phyloP scores from a whole-genome alignment of 1,140 invertebrate genomes.

The Drosophila serrata region DNA sequence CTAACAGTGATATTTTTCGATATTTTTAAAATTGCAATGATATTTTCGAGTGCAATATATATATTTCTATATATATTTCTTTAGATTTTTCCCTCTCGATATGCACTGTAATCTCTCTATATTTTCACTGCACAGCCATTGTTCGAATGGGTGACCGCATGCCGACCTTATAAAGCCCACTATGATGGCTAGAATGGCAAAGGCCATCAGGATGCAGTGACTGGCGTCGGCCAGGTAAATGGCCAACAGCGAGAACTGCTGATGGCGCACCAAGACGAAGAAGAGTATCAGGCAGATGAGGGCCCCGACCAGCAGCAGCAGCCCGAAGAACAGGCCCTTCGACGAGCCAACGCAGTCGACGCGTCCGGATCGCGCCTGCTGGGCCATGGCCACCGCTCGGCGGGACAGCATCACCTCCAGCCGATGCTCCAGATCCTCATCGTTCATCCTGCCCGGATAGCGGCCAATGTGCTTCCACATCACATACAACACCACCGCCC shows the following conservation, averaged over 20 bases:
- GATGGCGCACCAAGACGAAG: constrained; percentile 95
- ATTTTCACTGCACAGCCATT: constrained; percentile 5
- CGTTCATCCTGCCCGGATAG: constrained; percentile 91
- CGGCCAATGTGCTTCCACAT: constrained; percentile 98
- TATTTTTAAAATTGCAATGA: neutral
- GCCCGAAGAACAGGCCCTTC: constrained; percentile 96
- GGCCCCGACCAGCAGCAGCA: constrained; percentile 95
- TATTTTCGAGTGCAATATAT: neutral
- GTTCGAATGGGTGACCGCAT: neutral
- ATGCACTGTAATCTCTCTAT: neutral
- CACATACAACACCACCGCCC: constrained; percentile 98
- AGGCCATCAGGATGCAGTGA: constrained; percentile 94
- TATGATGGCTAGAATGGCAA: constrained; percentile 95
- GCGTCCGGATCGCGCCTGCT: constrained; percentile 92
- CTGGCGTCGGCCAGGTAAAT: constrained; percentile 96
- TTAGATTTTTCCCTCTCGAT: neutral
- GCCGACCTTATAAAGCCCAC: constrained; percentile 94
- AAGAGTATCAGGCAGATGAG: constrained; percentile 97
- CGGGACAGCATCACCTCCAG: constrained; percentile 93
- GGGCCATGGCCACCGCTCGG: constrained; percentile 92
- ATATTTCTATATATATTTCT: neutral
- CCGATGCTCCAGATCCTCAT: constrained; percentile 94
- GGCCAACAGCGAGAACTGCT: constrained; percentile 91
- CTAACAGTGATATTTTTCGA: neutral
- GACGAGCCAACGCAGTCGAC: constrained; percentile 97